These are phyloP conservation scores for Hofmannophila pseudospretella DNA, from an alignment of 2,888 invertebrate species.

Conservation along the genomic window DNA sequence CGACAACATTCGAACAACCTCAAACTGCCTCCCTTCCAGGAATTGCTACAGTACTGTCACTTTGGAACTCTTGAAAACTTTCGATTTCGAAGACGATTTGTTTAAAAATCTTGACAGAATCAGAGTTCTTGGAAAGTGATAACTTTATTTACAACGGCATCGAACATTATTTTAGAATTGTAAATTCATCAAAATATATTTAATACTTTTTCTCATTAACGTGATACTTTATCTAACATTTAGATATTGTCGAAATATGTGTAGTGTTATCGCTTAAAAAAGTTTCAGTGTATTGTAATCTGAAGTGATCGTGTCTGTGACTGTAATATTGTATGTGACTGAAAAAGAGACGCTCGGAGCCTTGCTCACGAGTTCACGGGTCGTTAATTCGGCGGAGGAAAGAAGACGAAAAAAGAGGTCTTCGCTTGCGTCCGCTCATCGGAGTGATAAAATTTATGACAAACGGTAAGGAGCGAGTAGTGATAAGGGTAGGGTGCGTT, in stretches of 20 bases:
- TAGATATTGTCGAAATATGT: conserved; percentile 17
- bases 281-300: conserved; percentile 30
- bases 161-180: conserved; percentile 1
- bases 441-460: conserved; percentile 74
- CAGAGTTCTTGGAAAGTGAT: conserved; percentile 29
- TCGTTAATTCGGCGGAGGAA: conserved; percentile 62
- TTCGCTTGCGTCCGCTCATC: conserved; percentile 61
- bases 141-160: conserved; percentile 29
- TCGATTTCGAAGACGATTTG: conserved; percentile 16
- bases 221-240: neutral
- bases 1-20: conserved; percentile 62
- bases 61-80: conserved; percentile 37
- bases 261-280: conserved; percentile 37
- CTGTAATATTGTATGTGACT: conserved; percentile 64
- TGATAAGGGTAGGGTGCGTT: conserved; percentile 66
- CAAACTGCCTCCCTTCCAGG: conserved; percentile 54
- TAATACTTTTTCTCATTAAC: neutral
- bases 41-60: conserved; percentile 57
- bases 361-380: conserved; percentile 63
- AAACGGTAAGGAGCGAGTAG: conserved; percentile 69
- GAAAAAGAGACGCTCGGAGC: conserved; percentile 49
- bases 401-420: conserved; percentile 53
- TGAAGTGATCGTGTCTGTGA: conserved; percentile 63
- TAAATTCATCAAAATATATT: neutral
- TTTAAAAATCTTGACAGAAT: conserved; percentile 20